Conservation (phyloP, 2,113 vertebrate species). For the Brachionichthys hirsutus region DNA sequence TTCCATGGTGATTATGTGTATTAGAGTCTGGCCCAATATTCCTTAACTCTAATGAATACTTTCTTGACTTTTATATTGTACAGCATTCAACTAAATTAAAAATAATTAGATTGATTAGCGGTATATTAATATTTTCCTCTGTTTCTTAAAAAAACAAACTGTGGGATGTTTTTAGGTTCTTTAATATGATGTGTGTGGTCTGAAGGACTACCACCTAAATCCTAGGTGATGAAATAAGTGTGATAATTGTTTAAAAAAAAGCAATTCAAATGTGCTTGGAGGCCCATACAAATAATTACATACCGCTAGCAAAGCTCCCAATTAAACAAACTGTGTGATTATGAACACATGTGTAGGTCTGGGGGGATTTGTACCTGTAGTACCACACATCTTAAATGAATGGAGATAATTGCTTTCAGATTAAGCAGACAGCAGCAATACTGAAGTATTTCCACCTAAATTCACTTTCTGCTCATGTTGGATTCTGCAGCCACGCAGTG, state of each 20-base stretch:
- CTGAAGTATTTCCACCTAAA: neutral
- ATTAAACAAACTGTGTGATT: constrained; percentile 52
- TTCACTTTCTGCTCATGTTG: constrained; percentile 42
- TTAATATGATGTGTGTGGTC: neutral
- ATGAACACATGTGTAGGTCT: constrained; percentile 34
- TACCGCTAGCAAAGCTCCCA: constrained; percentile 40
- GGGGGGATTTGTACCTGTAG: constrained; percentile 26
- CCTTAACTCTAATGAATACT: neutral
- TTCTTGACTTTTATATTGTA: too few relatives aligned
- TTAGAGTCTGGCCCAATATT: constrained; percentile 1
- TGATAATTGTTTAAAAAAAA: constrained; percentile 62
- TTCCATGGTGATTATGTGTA: constrained; percentile 49
- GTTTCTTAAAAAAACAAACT: neutral
- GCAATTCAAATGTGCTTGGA: constrained; percentile 68
- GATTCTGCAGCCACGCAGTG: constrained; percentile 32
- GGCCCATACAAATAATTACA: constrained; percentile 65
- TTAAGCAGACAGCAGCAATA: constrained; percentile 17
- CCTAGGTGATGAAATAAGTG: constrained; percentile 45
- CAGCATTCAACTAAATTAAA: neutral
- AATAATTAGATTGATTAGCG: neutral
- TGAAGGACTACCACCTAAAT: constrained; percentile 26
- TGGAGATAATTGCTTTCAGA: constrained; percentile 61
- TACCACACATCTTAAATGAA: constrained; percentile 64
- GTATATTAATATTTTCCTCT: too few relatives aligned
- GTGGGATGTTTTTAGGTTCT: neutral